Base-by-base conservation (phyloP, 2,888 invertebrate genomes). In the Chalcis sispes region DNA sequence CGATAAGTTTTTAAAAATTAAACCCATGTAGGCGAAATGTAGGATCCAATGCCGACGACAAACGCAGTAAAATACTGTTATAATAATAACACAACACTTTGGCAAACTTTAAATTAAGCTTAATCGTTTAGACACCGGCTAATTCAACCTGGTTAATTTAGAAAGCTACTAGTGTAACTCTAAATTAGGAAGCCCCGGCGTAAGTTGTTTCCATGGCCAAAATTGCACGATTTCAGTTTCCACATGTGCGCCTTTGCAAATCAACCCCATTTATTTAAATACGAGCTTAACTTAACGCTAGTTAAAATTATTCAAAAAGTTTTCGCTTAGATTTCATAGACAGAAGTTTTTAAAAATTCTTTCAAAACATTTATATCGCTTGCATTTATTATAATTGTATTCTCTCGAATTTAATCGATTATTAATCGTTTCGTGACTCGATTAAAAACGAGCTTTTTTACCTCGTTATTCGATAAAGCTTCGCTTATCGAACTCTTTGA, bases 91-190 rank as follows among this genome's bases (percentile, higher is more conserved):
- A 48, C 15, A 52, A 13, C 23, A 15, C 13, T 23, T 59, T 40
- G 25, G 42, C 32, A 20, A 69, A 69, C 58, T 69, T 69, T 69
- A 69, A 69, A 59, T 58, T 48, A 27, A 69, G 54, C 69, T 46
- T 69, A 48, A 69, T 48, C 46, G 69, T 59, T 69, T 48, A 69
- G 58, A 48, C 32, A 48, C 23, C 36, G 36, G 32, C 62, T 71
- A 71, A 71, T 62, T 71, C 23, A 52, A 62, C 62, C 42, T 42
- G 36, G 61, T 72, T 77, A 75, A 75, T 72, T 58, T 50, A 58
- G 58, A 74, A 67, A 66, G 59, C 66, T 50, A 40, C 50, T 25
- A 20, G 18, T 18, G 40, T 52, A 52, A 54, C 71, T 71, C 52
- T 18, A 42, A 71, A 71, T 71, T 61, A 71, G 71, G 54, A 61